A percentile compares a stretch with the other conserved stretches of the same genome.
phyloP scores from a whole-genome alignment of 2,888 invertebrate genomes.

The Pycnomerus fuliginosus region DNA sequence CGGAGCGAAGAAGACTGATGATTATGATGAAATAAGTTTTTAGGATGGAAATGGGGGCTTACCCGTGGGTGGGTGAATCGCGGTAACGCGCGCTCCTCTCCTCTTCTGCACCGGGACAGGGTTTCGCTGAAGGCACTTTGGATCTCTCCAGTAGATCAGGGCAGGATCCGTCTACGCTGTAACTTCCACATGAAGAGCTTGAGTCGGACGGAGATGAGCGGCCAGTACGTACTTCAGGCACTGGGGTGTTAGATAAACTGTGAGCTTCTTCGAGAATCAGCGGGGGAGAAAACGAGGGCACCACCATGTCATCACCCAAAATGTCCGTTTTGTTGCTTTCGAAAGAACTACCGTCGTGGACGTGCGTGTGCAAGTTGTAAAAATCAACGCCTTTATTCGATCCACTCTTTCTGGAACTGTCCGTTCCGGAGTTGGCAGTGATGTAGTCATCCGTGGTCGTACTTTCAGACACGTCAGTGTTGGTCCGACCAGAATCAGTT shows the following conservation, averaged over 20 bases:
- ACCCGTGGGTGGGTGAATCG: slow-evolving; percentile 70
- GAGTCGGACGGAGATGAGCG: slow-evolving; percentile 59
- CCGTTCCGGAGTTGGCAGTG: slow-evolving; percentile 72
- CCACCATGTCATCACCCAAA: slow-evolving; percentile 65
- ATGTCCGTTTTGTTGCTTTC: slow-evolving; percentile 78
- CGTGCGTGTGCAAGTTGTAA: slow-evolving; percentile 27
- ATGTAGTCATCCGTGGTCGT: slow-evolving; percentile 86
- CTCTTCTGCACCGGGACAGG: slow-evolving; percentile 62
- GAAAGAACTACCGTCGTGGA: slow-evolving; percentile 81
- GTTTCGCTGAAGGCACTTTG: slow-evolving; percentile 43
- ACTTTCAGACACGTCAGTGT: slow-evolving; percentile 83
- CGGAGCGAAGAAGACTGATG: too few species aligned
- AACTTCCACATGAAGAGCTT: slow-evolving; percentile 61
- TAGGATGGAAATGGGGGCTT: too few species aligned
- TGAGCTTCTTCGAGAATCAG: slow-evolving; percentile 55
- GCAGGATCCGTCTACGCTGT: slow-evolving; percentile 55
- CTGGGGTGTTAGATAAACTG: slow-evolving; percentile 47
- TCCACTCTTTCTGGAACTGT: slow-evolving; percentile 66
- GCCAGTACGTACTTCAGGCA: slow-evolving; percentile 44
- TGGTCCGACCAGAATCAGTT: slow-evolving; percentile 71
- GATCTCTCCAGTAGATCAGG: slow-evolving; percentile 49
- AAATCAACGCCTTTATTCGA: slow-evolving; percentile 55
- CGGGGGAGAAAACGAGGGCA: slow-evolving; percentile 63
- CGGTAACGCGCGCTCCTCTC: slow-evolving; percentile 70
- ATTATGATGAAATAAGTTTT: too few species aligned